These are phyloP conservation scores for Catharus ustulatus DNA, from an alignment of 2,797 vertebrate genomes.

Conservation along the genomic window DNA sequence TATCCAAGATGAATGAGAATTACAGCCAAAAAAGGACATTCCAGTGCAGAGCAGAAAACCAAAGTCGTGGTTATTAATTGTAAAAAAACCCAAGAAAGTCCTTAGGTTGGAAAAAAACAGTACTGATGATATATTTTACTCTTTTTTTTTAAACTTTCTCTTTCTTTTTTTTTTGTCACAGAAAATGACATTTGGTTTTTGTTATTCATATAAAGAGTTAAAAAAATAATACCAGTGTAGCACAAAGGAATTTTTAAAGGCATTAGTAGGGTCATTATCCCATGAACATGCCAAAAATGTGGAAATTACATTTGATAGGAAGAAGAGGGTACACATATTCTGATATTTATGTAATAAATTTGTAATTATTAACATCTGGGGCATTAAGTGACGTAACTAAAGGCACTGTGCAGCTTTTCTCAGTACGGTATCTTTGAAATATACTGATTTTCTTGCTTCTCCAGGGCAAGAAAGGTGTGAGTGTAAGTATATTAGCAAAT, in stretches of 20 bases:
- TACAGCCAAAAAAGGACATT: conserved; percentile 6
- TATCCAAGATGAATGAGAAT: not conserved
- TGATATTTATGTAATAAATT: not conserved
- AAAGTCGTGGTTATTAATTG: not conserved
- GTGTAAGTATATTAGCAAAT: not conserved
- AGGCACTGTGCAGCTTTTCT: not conserved
- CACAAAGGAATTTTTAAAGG: not conserved
- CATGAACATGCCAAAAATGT: not conserved
- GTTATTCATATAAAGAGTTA: not conserved
- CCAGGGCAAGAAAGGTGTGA: not conserved
- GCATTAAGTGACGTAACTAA: not conserved
- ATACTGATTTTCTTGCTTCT: not conserved
- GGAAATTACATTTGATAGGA: not conserved
- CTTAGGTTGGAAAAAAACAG: not conserved
- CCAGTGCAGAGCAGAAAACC: not conserved
- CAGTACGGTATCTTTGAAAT: not conserved
- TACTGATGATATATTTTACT: not conserved
- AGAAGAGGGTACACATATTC: not conserved
- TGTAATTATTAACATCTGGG: not conserved
- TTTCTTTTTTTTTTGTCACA: not conserved
- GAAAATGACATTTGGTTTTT: not conserved
- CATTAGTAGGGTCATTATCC: not conserved
- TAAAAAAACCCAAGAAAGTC: not conserved
- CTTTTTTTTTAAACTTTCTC: not conserved
- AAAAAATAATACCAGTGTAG: not conserved